Percentiles rank a stretch among this genome's conserved stretches.
Evolutionary conservation across 1,140 invertebrate genomes (phyloP).

Genomic region (Hycleus phaleratus): DNA sequence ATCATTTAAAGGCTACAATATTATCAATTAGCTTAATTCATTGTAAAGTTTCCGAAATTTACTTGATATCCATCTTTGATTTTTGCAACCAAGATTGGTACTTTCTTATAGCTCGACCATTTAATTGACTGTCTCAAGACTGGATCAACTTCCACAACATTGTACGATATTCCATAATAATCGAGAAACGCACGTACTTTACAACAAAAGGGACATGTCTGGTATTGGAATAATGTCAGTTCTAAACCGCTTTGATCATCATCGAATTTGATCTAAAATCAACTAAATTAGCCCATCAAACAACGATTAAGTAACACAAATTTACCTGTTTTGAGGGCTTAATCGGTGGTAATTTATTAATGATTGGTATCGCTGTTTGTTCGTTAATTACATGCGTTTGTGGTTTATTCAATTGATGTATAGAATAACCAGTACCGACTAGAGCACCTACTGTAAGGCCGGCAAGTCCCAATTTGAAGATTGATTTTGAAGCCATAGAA

Average conservation of each 20-base stretch:
- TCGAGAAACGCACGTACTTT: constrained; percentile 94
- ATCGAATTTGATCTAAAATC: constrained; percentile 52
- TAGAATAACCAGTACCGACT: constrained; percentile 45
- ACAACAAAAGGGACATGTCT: constrained; percentile 98
- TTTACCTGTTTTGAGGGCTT: constrained; percentile 28
- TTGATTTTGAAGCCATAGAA: neutral
- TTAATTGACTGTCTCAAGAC: constrained; percentile 84
- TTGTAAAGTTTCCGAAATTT: constrained; percentile 10
- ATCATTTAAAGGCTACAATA: constrained; percentile 77
- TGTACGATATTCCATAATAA: constrained; percentile 89
- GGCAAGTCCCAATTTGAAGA: constrained; percentile 44
- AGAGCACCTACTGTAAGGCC: constrained; percentile 48
- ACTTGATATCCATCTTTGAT: constrained; percentile 63
- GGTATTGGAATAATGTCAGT: constrained; percentile 89
- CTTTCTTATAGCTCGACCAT: constrained; percentile 93
- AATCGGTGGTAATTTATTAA: constrained; percentile 46
- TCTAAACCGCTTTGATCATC: constrained; percentile 69
- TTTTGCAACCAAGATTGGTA: constrained; percentile 84
- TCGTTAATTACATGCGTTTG: constrained; percentile 44
- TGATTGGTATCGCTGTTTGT: constrained; percentile 41
- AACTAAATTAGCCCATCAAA: neutral
- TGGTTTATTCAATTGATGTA: constrained; percentile 38
- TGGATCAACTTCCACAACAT: constrained; percentile 95
- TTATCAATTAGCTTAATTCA: too few relatives aligned
- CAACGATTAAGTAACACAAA: neutral